These are phyloP conservation scores for Enteromius unitaeniatus DNA, from an alignment of 2,797 vertebrate genomes.

Conservation along the genomic window DNA sequence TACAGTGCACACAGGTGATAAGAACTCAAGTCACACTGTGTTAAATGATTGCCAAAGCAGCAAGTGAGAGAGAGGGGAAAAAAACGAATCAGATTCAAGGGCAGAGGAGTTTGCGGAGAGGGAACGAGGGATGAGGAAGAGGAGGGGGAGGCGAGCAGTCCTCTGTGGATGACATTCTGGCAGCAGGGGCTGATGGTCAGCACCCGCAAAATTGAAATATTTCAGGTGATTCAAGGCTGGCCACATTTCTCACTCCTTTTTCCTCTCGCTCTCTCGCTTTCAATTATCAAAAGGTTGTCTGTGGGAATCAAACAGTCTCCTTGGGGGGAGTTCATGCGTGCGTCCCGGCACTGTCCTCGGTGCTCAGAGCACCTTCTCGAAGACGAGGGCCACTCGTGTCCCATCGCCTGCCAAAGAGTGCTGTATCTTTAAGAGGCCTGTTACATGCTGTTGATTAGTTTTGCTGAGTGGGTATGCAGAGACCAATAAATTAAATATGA, in stretches of 20 bases:
- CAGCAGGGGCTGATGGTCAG: constrained; percentile 68
- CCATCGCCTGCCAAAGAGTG: constrained; percentile 65
- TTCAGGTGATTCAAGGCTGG: constrained; percentile 76
- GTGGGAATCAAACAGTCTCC: constrained; percentile 70
- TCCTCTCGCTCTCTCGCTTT: constrained; percentile 37
- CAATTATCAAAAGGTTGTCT: constrained; percentile 77
- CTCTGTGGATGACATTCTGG: constrained; percentile 68
- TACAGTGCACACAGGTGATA: constrained; percentile 74
- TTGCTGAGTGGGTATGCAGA: constrained; percentile 82
- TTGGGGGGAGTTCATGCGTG: constrained; percentile 67
- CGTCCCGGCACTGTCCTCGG: constrained; percentile 43
- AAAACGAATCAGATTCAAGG: constrained; percentile 63
- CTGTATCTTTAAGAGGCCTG: constrained; percentile 82
- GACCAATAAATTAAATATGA: constrained; percentile 87
- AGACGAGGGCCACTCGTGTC: constrained; percentile 34
- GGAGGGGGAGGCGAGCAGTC: constrained; percentile 59
- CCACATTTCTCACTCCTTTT: constrained; percentile 71
- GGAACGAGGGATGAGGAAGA: constrained; percentile 52
- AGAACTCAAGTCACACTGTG: constrained; percentile 75
- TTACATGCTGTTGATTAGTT: constrained; percentile 83
- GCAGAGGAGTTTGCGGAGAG: constrained; percentile 69
- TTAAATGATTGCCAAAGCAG: constrained; percentile 74
- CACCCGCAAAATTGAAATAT: constrained; percentile 74
- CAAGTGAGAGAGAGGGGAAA: constrained; percentile 33
- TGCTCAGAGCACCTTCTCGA: constrained; percentile 11